Base-by-base conservation (phyloP, 2,797 vertebrate species). In the Neolamprologus multifasciatus region DNA sequence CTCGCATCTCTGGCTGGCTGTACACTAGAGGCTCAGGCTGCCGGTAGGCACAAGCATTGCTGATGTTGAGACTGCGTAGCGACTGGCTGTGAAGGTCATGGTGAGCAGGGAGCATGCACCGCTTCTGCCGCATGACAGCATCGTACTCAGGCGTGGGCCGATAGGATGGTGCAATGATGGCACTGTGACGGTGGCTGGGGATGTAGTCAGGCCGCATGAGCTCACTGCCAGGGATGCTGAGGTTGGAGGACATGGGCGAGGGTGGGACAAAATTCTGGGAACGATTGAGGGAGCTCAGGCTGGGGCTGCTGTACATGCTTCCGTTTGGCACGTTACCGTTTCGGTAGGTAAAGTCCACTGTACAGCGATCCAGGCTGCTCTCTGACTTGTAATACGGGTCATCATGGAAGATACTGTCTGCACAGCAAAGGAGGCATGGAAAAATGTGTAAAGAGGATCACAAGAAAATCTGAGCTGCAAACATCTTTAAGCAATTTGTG, bases 121-220 rank as follows among this genome's bases (percentile, higher is more conserved):
- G 95, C 92, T 99, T 98, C 93, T 99, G 98, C 62, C 98, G 96
- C 98, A 99, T 98, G 76, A 99, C 98, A 0, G 98, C 97, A 31
- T 99, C 98, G 0, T 99, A 99, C 80, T 99, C 99, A 0, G 99
- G 99, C 1, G 99, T 99, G 9, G 98, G 99, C 85, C 99, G 94
- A 88, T 99, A 99, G 7, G 99, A 99, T 0, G 99, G 99, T 51
- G 98, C 98, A 1, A 99, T 98, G 93, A 99, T 98, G 91, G 98
- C 98, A 1, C 98, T 99, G 69, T 99, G 99, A 55, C 98, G 97
- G 92, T 99, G 98, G 95, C 96, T 98, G 29, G 98, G 98, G 92
- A 98, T 97, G 82, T 98, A 99, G 94, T 99, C 99, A 0, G 97
- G 95, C 31, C 98, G 96, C 98, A 99, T 98, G 92, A 99, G 97